Evolutionary conservation across 1,140 invertebrate genomes (phyloP), one percentile per base, ranked within the genome.

Genomic region (Dendroctonus ponderosae): DNA sequence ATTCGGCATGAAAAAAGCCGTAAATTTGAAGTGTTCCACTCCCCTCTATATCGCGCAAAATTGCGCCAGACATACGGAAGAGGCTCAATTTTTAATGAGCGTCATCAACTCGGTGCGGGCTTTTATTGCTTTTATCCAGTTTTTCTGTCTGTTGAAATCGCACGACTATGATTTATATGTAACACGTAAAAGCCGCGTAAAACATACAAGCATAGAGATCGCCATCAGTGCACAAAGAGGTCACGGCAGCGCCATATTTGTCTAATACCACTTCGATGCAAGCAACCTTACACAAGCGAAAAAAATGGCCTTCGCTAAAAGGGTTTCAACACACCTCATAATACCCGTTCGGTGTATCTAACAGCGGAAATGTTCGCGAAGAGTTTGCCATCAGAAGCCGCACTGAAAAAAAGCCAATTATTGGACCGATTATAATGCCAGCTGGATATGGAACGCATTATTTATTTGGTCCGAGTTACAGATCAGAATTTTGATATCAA

Each of bases 211-310:
- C 41, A 42, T 9, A 65, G 52, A 65, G 62, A 65, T 65, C 62
- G 40, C 62, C 62, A 65, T 65, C 62, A 57, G 53, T 65, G 62
- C 52, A 65, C 53, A 65, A 65, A 65, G 62, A 65, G 62, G 62
- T 65, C 62, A 65, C 39, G 62, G 62, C 62, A 40, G 50, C 53
- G 53, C 62, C 62, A 65, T 65, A 65, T 65, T 65, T 65, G 62
- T 57, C 62, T 65, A 65, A 65, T 65, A 56, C 62, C 40, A 48
- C 53, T 57, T 65, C 49, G 40, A 12, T 51, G 43, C 58, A 60
- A 39, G 53, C 62, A 49, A 58, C 62, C 62, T 65, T 65, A 57
- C 52, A 49, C 42, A 56, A 65, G 15, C 15, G 12, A 11, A 44
- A 54, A 26, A 65, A 56, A 48, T 44, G 39, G 44, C 53, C 53